Percentiles rank a stretch among this genome's conserved stretches.
These are phyloP conservation scores for Altica lythri DNA, from an alignment of 2,888 invertebrate species.

Conservation along the genomic window DNA sequence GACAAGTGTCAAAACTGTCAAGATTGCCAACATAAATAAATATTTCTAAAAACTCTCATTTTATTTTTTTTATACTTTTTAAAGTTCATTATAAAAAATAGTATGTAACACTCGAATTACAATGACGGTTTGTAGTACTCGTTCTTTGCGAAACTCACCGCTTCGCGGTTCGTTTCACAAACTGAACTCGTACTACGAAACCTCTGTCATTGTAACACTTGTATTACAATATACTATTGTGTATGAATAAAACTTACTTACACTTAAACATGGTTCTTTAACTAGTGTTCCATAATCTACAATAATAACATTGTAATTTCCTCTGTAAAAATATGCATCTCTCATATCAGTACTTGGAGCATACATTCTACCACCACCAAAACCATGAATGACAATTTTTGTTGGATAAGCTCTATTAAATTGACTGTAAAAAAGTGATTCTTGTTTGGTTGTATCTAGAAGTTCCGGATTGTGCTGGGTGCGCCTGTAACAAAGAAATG, in stretches of 20 bases:
- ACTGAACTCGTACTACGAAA: too few relatives aligned
- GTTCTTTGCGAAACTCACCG: too few relatives aligned
- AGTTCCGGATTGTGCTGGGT: constrained; percentile 77
- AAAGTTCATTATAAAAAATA: too few relatives aligned
- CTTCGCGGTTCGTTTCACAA: too few relatives aligned
- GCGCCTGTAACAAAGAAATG: constrained; percentile 58
- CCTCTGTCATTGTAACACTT: too few relatives aligned
- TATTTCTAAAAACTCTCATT: too few relatives aligned
- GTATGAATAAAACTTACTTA: constrained; percentile 28
- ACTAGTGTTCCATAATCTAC: constrained; percentile 83
- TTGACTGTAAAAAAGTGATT: constrained; percentile 73
- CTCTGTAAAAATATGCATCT: constrained; percentile 78
- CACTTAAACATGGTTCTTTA: constrained; percentile 79
- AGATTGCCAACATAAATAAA: too few relatives aligned
- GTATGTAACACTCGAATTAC: too few relatives aligned
- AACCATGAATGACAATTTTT: constrained; percentile 90
- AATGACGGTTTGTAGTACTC: too few relatives aligned
- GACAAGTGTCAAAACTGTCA: too few relatives aligned
- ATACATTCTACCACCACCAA: constrained; percentile 81
- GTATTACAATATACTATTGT: too few relatives aligned
- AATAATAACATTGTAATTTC: constrained; percentile 84
- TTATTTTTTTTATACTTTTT: too few relatives aligned
- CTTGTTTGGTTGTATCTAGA: constrained; percentile 70
- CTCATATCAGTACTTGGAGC: constrained; percentile 85
- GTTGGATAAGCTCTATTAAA: constrained; percentile 81